These are phyloP conservation scores for Platerodrilus igneus DNA, from an alignment of 2,888 invertebrate species.

Conservation along the genomic window DNA sequence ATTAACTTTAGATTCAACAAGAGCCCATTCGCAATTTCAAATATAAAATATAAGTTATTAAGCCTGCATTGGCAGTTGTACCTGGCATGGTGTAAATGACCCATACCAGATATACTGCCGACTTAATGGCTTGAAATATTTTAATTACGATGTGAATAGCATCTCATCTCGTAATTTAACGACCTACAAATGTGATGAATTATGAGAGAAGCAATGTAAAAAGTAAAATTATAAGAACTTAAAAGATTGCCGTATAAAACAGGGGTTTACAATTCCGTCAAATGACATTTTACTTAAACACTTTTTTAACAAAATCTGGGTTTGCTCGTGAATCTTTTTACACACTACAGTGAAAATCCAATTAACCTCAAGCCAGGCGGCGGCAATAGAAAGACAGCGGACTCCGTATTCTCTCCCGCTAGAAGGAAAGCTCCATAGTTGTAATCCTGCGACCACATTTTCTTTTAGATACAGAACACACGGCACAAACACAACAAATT, in stretches of 20 bases:
- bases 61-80: conserved; percentile 19
- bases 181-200: conserved; percentile 19
- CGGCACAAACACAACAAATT: conserved; percentile 23
- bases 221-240: conserved; percentile 22
- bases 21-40: conserved; percentile 25
- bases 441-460: conserved; percentile 24
- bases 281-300: conserved; percentile 27
- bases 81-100: conserved; percentile 15
- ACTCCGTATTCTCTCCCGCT: conserved; percentile 14
- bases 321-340: conserved; percentile 31
- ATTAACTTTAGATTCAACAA: conserved; percentile 33
- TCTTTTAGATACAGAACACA: conserved; percentile 9
- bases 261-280: conserved; percentile 23
- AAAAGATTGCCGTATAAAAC: conserved; percentile 23
- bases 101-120: conserved; percentile 13
- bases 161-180: conserved; percentile 14
- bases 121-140: conserved; percentile 14
- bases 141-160: conserved; percentile 21
- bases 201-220: conserved; percentile 18
- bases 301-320: conserved; percentile 30
- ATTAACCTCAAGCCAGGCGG: conserved; percentile 36
- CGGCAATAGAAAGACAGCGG: conserved; percentile 29
- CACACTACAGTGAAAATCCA: conserved; percentile 32
- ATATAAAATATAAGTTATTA: conserved; percentile 19
- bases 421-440: conserved; percentile 17